Base-by-base conservation (phyloP, 2,113 vertebrate genomes). In the Oxyura jamaicensis region DNA sequence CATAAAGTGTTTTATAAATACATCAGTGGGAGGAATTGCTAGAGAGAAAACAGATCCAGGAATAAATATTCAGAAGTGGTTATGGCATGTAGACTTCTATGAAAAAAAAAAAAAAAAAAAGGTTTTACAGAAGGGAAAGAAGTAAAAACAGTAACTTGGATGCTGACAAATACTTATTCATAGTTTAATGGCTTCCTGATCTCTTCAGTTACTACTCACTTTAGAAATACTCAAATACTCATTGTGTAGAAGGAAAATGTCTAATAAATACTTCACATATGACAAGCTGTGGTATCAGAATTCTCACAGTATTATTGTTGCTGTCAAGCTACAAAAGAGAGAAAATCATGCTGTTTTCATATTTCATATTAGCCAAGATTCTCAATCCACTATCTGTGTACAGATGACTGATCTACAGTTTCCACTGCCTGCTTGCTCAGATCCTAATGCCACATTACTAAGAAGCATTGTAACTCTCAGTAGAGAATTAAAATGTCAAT, bases 1-100 rank as follows among this genome's bases (percentile, higher is more conserved):
- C 91, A 93, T 94, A 96, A 85, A 72, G 88, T 88, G 81, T 88
- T 93, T 93, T 93, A 90, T 94, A 97, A 96, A 95, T 94, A 91
- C 8, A 86, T 72, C 14, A 39, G 77, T 84, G 11, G 31, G 72
- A 88, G 56, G 85, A 95, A 77, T 65, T 90, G 86, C 73, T 80
- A 92, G 46, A 66, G 65, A 90, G 46, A 96, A 88, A 88, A 78
- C 23, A 88, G 60, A 60, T 90, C 20, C 10, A 3, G 3, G 48
- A 96, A 95, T 72, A 93, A 68, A 66, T 81, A 56, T 63, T 90
- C 33, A 90, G 81, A 96, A 75, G n/a, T 89, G 82, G 58, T 85
- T 83, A 91, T 28, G 68, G 60, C 42, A 41, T 74, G 22, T 15
- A 91, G 41, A 19, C 89, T 85, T 90, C 50, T 78, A 79, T 10